Conservation (phyloP, 2,113 vertebrate genomes). For the Macaca nemestrina region DNA sequence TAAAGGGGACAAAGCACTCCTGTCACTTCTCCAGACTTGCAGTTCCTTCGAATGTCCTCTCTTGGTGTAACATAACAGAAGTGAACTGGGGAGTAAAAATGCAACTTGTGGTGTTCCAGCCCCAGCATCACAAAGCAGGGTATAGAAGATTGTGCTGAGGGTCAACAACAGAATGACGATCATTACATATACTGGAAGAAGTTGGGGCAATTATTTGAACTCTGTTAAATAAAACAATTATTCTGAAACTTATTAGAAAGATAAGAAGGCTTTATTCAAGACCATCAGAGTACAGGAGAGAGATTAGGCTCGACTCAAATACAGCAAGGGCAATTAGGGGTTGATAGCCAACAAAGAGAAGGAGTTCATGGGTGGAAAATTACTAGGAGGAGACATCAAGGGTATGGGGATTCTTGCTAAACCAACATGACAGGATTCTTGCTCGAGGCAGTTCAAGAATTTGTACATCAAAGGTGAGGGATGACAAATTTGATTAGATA, state of each 20-base stretch:
- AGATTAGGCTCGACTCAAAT: no score
- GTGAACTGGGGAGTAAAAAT: background rate
- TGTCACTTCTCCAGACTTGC: rapidly evolving
- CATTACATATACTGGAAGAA: background rate
- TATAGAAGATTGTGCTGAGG: background rate
- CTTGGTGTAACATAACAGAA: no score
- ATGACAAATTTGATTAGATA: background rate
- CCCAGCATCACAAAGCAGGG: no score
- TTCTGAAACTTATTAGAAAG: background rate
- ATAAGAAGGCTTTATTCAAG: background rate
- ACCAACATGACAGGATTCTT: background rate
- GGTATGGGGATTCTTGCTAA: background rate
- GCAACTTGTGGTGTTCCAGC: background rate
- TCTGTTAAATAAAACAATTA: background rate
- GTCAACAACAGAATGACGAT: background rate
- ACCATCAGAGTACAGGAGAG: background rate
- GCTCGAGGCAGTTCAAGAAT: background rate
- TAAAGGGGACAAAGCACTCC: no score
- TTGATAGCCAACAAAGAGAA: background rate
- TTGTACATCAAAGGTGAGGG: background rate
- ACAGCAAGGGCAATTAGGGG: background rate
- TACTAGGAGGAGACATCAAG: background rate
- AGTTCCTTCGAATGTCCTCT: background rate
- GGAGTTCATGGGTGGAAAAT: background rate
- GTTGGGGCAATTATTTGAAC: background rate